Evolutionary conservation across 2,113 vertebrate species (phyloP), one percentile per base, ranked within the genome.

Genomic region (Dolichotis patagonum): DNA sequence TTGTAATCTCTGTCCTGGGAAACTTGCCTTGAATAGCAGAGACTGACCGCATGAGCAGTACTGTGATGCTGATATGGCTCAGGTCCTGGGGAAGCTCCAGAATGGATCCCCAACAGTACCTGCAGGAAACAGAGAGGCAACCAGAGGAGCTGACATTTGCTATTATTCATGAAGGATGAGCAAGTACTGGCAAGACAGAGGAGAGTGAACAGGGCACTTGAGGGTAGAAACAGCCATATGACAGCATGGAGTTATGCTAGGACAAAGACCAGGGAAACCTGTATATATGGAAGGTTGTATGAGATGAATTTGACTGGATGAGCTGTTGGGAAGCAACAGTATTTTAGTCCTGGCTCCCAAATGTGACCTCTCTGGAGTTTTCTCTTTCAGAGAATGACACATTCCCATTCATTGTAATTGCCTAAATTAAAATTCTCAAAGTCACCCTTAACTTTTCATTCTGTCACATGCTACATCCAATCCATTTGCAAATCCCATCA

Each of bases 151-250:
- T 91, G 96, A 94, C 93, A 87, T 87, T 83, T 83, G 80, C 75
- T 84, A 94, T 97, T 96, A 91, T 94, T 87, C 80, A 88, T 91
- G 89, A 97, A 94, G 94, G 91, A 65, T 96, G 91, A 91, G 75
- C 93, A 93, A 41, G 54, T 75, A 22, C 73, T 83, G 94, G 88
- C 92, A 92, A 91, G 63, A 56, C 80, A 67, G 28, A 85, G 58
- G 54, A 78, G 91, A 94, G 56, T 19, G 20, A 12, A 60, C 83
- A 86, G 73, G 83, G 65, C 62, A 62, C 28, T 49, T 81, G 3
- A n/a, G 17, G 60, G 17, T 80, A 41, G 75, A 88, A 81, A 54
- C 0, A 41, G 38, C 54, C 62, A 38, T 22, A 32, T 22, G 32
- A 19, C n/a, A 84, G 58, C 58, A 0, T 56, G 65, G 58, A 46